Conservation (phyloP, 2,113 vertebrate genomes). For the Zosterops lateralis region DNA sequence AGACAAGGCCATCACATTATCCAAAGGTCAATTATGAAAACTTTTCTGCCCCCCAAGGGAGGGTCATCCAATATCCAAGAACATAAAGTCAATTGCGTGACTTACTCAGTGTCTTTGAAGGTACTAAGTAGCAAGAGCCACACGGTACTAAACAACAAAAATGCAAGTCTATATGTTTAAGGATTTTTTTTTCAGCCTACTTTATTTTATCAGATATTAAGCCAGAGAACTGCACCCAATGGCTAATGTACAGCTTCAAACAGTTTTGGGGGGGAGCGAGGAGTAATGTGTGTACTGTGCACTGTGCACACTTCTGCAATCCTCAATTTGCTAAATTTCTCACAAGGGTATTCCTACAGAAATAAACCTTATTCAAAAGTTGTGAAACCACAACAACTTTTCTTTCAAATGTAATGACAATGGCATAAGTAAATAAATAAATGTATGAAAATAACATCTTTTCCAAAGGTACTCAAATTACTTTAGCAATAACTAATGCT, state of each 20-base stretch:
- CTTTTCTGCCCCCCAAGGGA: not conserved
- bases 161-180: not conserved
- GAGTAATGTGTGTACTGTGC: not conserved
- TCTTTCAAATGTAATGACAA: not conserved
- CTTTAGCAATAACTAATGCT: not conserved
- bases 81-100: rapidly evolving
- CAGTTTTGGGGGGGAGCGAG: not conserved
- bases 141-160: not conserved
- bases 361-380: not conserved
- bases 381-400: not conserved
- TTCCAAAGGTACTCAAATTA: not conserved
- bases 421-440: not conserved
- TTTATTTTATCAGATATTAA: not conserved
- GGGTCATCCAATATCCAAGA: not conserved
- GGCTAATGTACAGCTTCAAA: not conserved
- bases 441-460: not conserved
- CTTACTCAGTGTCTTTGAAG: not conserved
- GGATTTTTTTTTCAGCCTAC: not conserved
- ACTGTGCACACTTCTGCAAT: not conserved
- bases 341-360: not conserved
- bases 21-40: not conserved
- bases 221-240: not conserved
- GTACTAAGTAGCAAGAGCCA: not conserved
- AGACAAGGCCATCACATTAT: not conserved
- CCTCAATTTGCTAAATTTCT: not conserved